Conservation (phyloP, 2,113 vertebrate species). For the Todiramphus chloris region DNA sequence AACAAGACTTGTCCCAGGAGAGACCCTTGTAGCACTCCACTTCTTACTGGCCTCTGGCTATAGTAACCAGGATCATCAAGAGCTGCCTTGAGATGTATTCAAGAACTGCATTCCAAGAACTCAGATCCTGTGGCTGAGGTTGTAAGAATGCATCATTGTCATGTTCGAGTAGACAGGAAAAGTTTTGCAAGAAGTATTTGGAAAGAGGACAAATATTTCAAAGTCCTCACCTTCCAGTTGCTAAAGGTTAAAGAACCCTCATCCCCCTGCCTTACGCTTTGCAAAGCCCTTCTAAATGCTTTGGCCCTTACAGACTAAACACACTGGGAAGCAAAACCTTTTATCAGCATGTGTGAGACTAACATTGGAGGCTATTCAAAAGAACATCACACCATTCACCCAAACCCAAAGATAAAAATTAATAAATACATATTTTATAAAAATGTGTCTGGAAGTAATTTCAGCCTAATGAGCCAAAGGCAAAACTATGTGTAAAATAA, state of each 20-base stretch:
- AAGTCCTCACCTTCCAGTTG: not conserved
- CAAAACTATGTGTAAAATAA: conserved; percentile 4
- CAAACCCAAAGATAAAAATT: not conserved
- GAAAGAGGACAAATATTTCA: conserved; percentile 2
- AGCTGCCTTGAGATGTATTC: not conserved
- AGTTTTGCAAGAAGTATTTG: not conserved
- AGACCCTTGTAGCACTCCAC: not conserved
- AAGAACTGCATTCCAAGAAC: not conserved
- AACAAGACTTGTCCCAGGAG: not conserved
- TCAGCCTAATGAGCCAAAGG: not conserved
- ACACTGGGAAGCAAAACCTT: not conserved
- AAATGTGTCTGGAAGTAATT: not conserved
- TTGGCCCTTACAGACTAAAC: conserved; percentile 22
- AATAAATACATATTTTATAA: not conserved
- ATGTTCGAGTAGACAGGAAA: not conserved
- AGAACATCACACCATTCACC: not conserved
- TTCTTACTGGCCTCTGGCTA: not conserved
- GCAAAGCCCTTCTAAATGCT: not conserved
- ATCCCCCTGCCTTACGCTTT: not conserved
- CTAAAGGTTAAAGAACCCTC: not conserved
- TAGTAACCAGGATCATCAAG: not conserved
- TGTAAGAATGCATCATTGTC: not conserved
- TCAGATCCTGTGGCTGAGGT: not conserved
- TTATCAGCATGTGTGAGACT: not conserved
- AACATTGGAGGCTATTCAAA: not conserved